phyloP scores from a whole-genome alignment of 2,797 vertebrate species.

The Phrynocephalus guinanensis region DNA sequence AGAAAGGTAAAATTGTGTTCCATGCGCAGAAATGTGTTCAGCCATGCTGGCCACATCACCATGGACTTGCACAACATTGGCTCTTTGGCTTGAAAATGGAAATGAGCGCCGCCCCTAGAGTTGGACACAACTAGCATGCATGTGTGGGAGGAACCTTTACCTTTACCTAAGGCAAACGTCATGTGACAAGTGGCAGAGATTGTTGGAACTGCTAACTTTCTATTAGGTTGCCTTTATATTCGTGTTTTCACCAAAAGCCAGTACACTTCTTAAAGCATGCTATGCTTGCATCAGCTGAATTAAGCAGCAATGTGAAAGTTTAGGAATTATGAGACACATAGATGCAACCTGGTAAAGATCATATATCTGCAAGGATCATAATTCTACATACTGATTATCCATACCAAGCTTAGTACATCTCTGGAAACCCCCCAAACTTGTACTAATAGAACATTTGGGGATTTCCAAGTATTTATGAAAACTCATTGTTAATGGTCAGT shows the following conservation, averaged over 20 bases:
- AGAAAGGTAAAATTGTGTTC: too few species aligned
- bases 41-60: too few species aligned
- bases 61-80: too few species aligned
- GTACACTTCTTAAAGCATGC: neutral
- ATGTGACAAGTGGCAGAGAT: neutral
- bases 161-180: neutral
- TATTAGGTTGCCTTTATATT: neutral
- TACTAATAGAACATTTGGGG: neutral
- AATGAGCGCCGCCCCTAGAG: too few species aligned
- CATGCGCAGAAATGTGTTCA: too few species aligned
- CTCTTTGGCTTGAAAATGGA: too few species aligned
- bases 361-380: neutral
- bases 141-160: too few species aligned
- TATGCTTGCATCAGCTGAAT: neutral
- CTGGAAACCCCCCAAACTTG: slow-evolving; percentile 18
- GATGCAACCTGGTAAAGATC: neutral
- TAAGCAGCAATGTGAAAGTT: neutral
- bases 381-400: neutral
- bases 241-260: neutral
- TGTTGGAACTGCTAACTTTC: neutral
- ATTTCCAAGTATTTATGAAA: slow-evolving; percentile 1
- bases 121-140: too few species aligned
- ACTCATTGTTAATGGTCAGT: too few species aligned
- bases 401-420: neutral
- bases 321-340: neutral